phyloP scores from a whole-genome alignment of 2,113 vertebrate genomes.

The pig (Sus scrofa) region DNA sequence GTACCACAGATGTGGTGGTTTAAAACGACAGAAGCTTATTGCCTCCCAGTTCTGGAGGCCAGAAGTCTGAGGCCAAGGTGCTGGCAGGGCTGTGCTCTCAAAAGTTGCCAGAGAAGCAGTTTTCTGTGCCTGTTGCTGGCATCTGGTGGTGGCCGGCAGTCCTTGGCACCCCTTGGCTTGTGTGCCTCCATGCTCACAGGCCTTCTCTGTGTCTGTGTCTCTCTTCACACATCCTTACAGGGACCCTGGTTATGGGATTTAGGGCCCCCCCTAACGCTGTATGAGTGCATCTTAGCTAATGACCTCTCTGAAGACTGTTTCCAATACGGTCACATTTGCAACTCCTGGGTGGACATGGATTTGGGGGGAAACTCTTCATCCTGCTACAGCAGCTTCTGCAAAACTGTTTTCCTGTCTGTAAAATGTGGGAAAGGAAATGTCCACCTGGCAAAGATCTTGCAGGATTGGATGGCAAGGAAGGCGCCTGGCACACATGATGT shows the following conservation, averaged over 20 bases:
- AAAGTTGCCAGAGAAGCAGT: no score
- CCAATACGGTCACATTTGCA: background rate
- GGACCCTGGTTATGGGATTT: background rate
- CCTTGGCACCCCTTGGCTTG: background rate
- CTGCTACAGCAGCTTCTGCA: background rate
- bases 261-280: background rate
- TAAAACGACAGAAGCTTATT: background rate
- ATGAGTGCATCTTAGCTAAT: background rate
- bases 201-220: no score
- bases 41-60: background rate
- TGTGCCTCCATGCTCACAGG: background rate
- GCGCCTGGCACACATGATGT: fast-evolving
- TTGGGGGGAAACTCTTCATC: background rate
- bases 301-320: background rate
- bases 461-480: background rate
- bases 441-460: background rate
- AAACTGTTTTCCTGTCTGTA: background rate
- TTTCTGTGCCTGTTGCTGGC: background rate
- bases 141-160: background rate
- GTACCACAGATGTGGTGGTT: background rate
- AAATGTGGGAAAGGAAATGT: background rate
- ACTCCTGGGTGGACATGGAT: background rate
- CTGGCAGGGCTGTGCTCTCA: background rate
- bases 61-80: background rate
- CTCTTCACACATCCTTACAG: background rate